These are phyloP conservation scores for Halocynthia roretzi DNA, from an alignment of 23 tunicate genomes.

Conservation along the genomic window DNA sequence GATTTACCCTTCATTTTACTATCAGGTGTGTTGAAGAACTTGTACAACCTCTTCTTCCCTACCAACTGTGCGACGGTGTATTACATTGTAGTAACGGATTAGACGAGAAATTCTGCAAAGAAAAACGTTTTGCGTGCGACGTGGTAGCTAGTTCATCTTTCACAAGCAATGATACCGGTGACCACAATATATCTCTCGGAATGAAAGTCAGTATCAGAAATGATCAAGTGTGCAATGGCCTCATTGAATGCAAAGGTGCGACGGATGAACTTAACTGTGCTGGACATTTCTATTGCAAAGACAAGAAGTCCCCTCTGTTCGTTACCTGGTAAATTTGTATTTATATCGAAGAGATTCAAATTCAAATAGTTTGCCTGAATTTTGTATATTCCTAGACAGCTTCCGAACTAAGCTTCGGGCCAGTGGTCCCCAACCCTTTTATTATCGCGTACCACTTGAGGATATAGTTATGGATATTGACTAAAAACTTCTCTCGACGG, in stretches of 20 bases:
- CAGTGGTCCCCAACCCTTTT: too few species aligned
- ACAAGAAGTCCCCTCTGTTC: conserved; percentile 15
- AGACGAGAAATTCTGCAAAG: conserved; percentile 41
- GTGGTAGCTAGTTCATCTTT: conserved; percentile 5
- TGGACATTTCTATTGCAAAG: conserved; percentile 44
- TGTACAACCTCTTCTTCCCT: conserved; percentile 4
- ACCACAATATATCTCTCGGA: background rate
- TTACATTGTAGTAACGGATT: conserved; percentile 21
- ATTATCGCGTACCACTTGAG: too few species aligned
- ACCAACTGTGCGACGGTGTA: conserved; percentile 36
- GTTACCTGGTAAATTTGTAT: conserved; percentile 17
- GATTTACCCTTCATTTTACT: background rate
- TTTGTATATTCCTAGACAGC: too few species aligned
- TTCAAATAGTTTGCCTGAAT: too few species aligned
- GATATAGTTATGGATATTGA: too few species aligned
- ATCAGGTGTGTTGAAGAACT: background rate
- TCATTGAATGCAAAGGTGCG: conserved; percentile 34
- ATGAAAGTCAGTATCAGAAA: conserved; percentile 28
- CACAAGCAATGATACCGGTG: background rate
- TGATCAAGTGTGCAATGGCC: conserved; percentile 45
- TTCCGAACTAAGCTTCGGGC: too few species aligned
- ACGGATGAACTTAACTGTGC: conserved; percentile 42
- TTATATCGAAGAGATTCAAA: too few species aligned
- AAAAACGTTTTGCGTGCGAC: conserved; percentile 33
- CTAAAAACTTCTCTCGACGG: too few species aligned